Conservation (phyloP, 2,888 invertebrate species). For the Campoplex capitator region DNA sequence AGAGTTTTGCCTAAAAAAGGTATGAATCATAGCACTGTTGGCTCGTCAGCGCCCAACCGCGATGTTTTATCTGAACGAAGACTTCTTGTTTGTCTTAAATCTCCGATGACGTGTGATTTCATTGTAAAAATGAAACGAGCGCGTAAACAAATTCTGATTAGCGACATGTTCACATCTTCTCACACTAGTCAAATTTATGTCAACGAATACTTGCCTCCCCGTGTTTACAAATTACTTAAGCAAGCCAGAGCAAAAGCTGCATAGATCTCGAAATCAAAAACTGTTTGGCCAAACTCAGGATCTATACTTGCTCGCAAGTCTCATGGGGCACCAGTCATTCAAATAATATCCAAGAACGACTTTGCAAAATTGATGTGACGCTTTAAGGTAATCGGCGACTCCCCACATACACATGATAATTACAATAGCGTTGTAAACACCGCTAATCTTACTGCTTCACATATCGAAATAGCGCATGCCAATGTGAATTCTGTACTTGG, state of each 20-base stretch:
- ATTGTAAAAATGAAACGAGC: background rate
- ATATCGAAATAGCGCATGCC: background rate
- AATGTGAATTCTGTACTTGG: slow-evolving; percentile 21
- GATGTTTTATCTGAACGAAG: too few species aligned
- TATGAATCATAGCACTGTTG: too few species aligned
- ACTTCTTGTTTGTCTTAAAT: background rate
- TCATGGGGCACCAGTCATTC: background rate
- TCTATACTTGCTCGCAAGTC: background rate
- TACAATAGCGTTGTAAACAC: too few species aligned
- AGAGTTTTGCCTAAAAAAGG: too few species aligned
- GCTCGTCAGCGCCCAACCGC: too few species aligned
- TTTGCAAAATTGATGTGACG: background rate
- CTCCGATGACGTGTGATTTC: background rate
- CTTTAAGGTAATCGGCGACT: background rate
- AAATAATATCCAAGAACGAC: background rate
- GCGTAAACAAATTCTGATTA: background rate
- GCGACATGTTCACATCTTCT: background rate
- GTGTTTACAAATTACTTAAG: background rate
- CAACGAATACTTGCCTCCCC: background rate
- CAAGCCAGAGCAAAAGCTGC: background rate
- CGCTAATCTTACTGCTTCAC: background rate
- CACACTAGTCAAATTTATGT: background rate
- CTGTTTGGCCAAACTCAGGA: background rate
- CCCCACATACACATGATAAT: too few species aligned
- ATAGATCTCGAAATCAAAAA: background rate